Evolutionary conservation across 2,797 vertebrate species (phyloP), one percentile per base, ranked within the genome.

Genomic region (Pterois miles): DNA sequence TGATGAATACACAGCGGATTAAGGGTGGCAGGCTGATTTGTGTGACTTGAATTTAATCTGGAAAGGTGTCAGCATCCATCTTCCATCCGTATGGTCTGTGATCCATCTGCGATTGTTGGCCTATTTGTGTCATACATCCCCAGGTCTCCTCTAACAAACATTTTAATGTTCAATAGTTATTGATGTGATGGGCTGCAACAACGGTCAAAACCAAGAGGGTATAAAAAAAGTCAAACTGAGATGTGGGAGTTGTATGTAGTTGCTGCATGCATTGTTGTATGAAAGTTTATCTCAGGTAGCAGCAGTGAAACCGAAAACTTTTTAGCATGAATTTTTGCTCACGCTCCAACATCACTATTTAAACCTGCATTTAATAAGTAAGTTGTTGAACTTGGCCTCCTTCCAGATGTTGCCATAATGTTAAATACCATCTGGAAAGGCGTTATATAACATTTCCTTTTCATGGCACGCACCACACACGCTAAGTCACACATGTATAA

Each of bases 1-100:
- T 86, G 79, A 88, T 83, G 74, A 90, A 85, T 81, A 58, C 68
- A 50, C 56, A 33, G 66, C 16, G 57, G 82, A 82, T 84, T 71
- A 27, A 59, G 57, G 23, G n/a, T 67, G 69, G 53, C 27, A 20
- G 65, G 65, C 36, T 36, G 74, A 79, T 68, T 58, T 31, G 67
- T 74, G 62, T 74, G 59, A 40, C 63, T 63, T 11, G 25, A 57
- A 65, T 87, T 14, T 71, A 64, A 76, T 84, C 53, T 65, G 70
- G 74, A 69, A 76, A 71, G 53, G 66, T 83, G 71, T 87, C 79
- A 34, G 14, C 75, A 56, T 75, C 46, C 54, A 59, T 68, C 71
- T 69, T n/a, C 64, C 54, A 33, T 63, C 77, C n/a, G 29, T 76
- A 31, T 74, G 56, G 56, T 74, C 25, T 67, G 29, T 59, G 62